phyloP scores from a whole-genome alignment of 2,888 invertebrate species.

The Dynastes tityus region DNA sequence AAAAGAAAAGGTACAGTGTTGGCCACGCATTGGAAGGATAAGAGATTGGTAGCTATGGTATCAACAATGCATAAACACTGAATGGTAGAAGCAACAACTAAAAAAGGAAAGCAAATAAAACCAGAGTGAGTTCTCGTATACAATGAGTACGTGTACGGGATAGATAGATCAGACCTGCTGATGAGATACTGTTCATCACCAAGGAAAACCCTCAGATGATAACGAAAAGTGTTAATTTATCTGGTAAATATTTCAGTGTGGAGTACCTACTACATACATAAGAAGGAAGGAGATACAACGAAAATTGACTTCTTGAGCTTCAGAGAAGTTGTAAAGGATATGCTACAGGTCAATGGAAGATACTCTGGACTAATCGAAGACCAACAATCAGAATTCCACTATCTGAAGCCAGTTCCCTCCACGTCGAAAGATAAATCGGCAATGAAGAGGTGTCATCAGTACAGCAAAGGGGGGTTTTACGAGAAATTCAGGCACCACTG shows the following conservation, averaged over 20 bases:
- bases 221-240: constrained; percentile 8
- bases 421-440: constrained; percentile 3
- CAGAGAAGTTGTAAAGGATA: not conserved
- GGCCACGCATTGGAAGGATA: too few species aligned
- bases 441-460: not conserved
- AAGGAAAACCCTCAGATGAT: not conserved
- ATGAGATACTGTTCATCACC: constrained; percentile 10
- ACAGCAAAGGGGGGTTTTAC: not conserved
- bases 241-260: not conserved
- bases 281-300: constrained; percentile 12
- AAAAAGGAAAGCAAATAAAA: too few species aligned
- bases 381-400: too few species aligned
- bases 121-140: too few species aligned
- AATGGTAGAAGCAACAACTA: too few species aligned
- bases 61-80: too few species aligned
- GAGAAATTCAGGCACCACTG: not conserved
- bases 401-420: not conserved
- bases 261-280: constrained; percentile 7
- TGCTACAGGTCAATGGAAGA: not conserved
- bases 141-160: too few species aligned
- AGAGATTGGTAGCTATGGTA: too few species aligned
- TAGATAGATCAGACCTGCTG: not conserved
- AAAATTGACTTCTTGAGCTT: constrained; percentile 2
- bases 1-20: too few species aligned
- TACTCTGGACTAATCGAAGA: not conserved